These are phyloP conservation scores for Microcebus ravelobensis DNA, from an alignment of 2,113 vertebrate species.

Conservation along the genomic window DNA sequence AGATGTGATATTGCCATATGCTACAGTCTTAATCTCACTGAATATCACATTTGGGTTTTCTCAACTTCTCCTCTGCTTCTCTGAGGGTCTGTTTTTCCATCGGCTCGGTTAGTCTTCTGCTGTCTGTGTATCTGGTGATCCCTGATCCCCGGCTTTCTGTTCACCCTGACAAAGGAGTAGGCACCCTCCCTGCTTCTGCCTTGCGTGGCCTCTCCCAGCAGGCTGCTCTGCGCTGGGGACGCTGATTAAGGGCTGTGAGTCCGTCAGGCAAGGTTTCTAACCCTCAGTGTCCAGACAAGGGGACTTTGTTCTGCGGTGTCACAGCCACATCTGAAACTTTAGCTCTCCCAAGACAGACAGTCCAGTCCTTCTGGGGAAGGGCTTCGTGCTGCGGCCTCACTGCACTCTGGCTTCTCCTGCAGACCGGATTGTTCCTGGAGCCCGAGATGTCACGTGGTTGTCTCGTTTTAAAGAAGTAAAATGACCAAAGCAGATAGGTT, in stretches of 20 bases:
- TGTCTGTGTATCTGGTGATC: accelerated
- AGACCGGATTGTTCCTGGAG: neutral
- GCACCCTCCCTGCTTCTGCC: accelerated
- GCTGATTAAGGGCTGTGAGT: neutral
- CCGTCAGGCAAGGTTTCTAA: neutral
- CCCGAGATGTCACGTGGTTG: neutral
- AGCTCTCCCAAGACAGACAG: neutral
- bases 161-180: neutral
- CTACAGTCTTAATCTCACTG: neutral
- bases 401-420: neutral
- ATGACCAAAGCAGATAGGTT: neutral
- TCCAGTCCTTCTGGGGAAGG: neutral
- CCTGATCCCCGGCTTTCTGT: neutral
- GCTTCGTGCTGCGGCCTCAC: too few relatives aligned
- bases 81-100: neutral
- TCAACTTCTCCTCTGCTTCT: neutral
- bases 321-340: neutral
- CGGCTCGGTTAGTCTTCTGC: neutral
- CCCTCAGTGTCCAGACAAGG: neutral
- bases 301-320: neutral
- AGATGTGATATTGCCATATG: neutral
- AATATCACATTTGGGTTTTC: neutral
- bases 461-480: neutral
- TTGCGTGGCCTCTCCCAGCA: accelerated
- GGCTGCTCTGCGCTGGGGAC: neutral